Base-by-base conservation (phyloP, 2,113 vertebrate species). In the Haemorhous mexicanus region DNA sequence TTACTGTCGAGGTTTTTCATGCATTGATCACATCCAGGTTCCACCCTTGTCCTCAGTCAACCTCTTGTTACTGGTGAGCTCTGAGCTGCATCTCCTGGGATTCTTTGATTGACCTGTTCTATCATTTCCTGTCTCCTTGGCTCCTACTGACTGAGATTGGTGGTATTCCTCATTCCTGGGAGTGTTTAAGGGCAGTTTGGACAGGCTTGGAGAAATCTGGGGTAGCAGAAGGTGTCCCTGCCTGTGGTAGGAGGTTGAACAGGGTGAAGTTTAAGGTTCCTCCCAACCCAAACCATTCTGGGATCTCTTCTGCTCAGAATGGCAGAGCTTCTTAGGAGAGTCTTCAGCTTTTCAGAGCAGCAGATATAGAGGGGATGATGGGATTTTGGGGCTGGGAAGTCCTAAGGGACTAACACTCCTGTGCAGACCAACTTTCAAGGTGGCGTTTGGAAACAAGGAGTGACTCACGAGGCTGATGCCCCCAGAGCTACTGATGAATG, bases 381-480 rank as follows among this genome's bases (percentile, higher is more conserved):
- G 16, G 4, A 7, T 70, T 72, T 14, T 9, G 13, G 35, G 8
- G 32, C 11, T 35, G 43, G 22, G 18, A 53, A 27, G 9, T 5
- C 39, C 39, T 4, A 5, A n/a, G 23, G 16, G 32, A 14, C 12
- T 7, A 16, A 18, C 2, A 1, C 1, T 44, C 27, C 33, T 3
- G 1, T 22, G 58, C 41, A 33, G 32, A 20, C 30, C 12, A 2
- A 1, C 16, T 62, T 47, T 15, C 53, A 5, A 9, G 7, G n/a
- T 5, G 46, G 24, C 13, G n/a, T 39, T 30, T 28, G 62, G 56
- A 64, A 56, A 61, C 0, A 1, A 47, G 47, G 33, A 32, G 23
- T 5, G 2, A 46, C 39, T n/a, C 1, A 0, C 0, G 1, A 35
- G 55, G 66, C 70, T 6, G 10, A 20, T 4, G 43, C 23, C 76